phyloP scores from a whole-genome alignment of 2,888 invertebrate genomes.

The Drosophila borealis region DNA sequence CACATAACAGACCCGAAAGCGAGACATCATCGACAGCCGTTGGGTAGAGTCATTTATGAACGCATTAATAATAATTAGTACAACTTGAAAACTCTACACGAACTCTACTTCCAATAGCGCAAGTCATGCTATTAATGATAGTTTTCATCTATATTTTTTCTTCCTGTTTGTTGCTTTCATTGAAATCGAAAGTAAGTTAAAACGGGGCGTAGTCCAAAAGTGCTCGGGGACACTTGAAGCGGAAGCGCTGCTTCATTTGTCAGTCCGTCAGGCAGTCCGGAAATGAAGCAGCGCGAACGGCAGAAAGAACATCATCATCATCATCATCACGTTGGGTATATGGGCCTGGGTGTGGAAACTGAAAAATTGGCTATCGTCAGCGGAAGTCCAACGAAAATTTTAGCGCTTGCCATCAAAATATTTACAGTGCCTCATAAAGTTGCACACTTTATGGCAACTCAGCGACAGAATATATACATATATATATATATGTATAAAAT shows the following conservation, averaged over 20 bases:
- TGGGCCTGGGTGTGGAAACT: constrained; percentile 24
- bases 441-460: constrained; percentile 61
- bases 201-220: constrained; percentile 40
- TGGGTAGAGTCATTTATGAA: constrained; percentile 46
- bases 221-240: constrained; percentile 36
- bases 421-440: constrained; percentile 73
- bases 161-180: constrained; percentile 12
- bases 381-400: constrained; percentile 48
- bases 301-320: constrained; percentile 14
- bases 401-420: constrained; percentile 70
- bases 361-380: constrained; percentile 56
- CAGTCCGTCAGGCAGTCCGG: constrained; percentile 31
- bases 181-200: constrained; percentile 42
- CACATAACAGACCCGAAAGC: constrained; percentile 1
- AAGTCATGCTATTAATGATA: constrained; percentile 52
- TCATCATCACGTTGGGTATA: constrained; percentile 6
- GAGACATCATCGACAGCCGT: constrained; percentile 19
- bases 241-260: constrained; percentile 47
- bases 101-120: constrained; percentile 7
- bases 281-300: constrained; percentile 29
- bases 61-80: constrained; percentile 76
- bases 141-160: constrained; percentile 24
- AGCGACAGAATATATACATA: constrained; percentile 12
- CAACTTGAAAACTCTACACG: constrained; percentile 21
- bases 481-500: constrained; percentile 10